These are phyloP conservation scores for Amiota minor DNA, from an alignment of 2,888 invertebrate genomes.

Conservation along the genomic window DNA sequence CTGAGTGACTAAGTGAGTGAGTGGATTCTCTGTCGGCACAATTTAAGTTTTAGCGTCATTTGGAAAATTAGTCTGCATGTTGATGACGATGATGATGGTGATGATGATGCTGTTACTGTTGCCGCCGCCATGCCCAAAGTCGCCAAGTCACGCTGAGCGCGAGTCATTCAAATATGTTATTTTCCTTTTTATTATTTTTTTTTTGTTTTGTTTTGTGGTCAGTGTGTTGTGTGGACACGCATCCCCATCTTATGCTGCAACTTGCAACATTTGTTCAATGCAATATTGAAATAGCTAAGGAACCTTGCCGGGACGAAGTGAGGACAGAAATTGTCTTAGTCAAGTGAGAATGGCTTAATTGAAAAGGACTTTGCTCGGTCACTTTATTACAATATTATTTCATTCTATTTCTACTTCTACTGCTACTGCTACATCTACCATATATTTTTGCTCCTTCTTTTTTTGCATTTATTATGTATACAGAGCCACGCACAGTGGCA, in stretches of 20 bases:
- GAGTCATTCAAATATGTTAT: too few species aligned
- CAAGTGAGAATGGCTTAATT: conserved; percentile 31
- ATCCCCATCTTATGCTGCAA: too few species aligned
- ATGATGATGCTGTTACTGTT: neutral
- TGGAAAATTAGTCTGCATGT: conserved; percentile 64
- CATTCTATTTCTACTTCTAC: conserved; percentile 31
- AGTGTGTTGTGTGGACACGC: too few species aligned
- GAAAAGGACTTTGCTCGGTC: conserved; percentile 33
- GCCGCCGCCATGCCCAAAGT: neutral
- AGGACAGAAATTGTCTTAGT: neutral
- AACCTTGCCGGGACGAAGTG: neutral
- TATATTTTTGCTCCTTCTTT: neutral
- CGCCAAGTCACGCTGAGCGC: neutral
- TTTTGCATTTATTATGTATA: neutral
- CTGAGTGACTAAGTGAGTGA: neutral
- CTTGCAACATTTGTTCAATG: too few species aligned
- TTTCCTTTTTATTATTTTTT: too few species aligned
- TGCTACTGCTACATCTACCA: neutral
- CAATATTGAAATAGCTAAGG: neutral
- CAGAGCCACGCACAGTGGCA: neutral
- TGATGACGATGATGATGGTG: conserved; percentile 61
- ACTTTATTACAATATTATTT: conserved; percentile 35
- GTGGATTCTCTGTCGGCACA: conserved; percentile 40
- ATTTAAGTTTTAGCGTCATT: conserved; percentile 61
- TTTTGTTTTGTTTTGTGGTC: too few species aligned